Evolutionary conservation across 1,140 invertebrate species (phyloP).

Genomic region (Bombus ignitus): DNA sequence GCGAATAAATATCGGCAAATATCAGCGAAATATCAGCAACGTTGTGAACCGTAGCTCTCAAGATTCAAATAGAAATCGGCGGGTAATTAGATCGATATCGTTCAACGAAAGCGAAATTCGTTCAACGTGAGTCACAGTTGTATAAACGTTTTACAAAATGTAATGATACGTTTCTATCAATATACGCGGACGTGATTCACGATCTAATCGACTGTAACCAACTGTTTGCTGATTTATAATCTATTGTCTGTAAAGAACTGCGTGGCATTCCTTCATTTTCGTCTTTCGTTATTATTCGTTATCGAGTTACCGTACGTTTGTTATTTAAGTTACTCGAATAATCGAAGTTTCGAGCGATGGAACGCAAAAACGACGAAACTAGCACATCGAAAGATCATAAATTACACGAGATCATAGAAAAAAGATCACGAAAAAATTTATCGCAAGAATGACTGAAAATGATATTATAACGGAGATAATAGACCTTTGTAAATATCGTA

Average conservation of each 20-base stretch:
- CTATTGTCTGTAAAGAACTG: slow-evolving; percentile 49
- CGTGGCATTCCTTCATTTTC: slow-evolving; percentile 3
- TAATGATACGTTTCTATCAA: slow-evolving; percentile 64
- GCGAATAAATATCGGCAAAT: slow-evolving; percentile 21
- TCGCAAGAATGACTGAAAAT: no score
- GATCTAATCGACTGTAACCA: slow-evolving; percentile 59
- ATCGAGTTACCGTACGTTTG: neutral
- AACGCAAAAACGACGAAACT: neutral
- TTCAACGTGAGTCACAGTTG: slow-evolving; percentile 27
- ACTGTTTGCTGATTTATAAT: slow-evolving; percentile 54
- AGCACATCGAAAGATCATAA: neutral
- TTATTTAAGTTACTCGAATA: neutral
- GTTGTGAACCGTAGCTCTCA: neutral
- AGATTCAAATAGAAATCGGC: slow-evolving; percentile 58
- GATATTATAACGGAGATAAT: no score
- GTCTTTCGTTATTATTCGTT: slow-evolving; percentile 26
- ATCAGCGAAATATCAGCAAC: slow-evolving; percentile 30
- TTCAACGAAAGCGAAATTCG: slow-evolving; percentile 46
- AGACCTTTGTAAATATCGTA: no score
- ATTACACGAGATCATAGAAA: neutral
- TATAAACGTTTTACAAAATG: slow-evolving; percentile 55
- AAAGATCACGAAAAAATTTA: neutral
- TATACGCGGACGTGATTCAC: slow-evolving; percentile 48
- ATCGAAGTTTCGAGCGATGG: neutral
- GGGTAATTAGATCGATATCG: slow-evolving; percentile 60